Evolutionary conservation across 2,113 vertebrate species (phyloP).

Genomic region (Gnathonemus echidnorhynchus): DNA sequence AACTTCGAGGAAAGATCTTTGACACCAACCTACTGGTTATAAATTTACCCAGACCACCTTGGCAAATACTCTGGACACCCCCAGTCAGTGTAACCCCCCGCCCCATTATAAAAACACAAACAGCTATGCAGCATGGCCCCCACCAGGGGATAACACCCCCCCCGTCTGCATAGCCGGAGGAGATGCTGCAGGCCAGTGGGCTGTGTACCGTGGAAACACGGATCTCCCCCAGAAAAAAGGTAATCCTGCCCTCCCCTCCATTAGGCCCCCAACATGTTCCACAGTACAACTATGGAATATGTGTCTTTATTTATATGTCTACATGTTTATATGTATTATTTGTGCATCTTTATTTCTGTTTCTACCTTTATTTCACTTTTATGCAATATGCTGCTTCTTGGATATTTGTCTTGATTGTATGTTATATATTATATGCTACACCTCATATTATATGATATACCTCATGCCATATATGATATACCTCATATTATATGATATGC

Average conservation of each 20-base stretch:
- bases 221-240: background rate
- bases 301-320: background rate
- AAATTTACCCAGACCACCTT: background rate
- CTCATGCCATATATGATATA: background rate
- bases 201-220: constrained; percentile 11
- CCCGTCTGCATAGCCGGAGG: constrained; percentile 24
- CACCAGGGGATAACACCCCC: background rate
- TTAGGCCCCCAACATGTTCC: background rate
- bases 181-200: constrained; percentile 29
- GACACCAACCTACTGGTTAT: background rate
- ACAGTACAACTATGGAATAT: background rate
- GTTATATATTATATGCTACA: background rate
- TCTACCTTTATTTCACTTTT: background rate
- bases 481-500: background rate
- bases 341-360: background rate
- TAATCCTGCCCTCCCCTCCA: background rate
- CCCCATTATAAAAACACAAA: background rate
- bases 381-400: background rate
- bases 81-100: background rate
- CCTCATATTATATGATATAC: background rate
- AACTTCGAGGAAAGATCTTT: background rate
- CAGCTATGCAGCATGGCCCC: background rate
- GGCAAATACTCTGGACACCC: background rate
- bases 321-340: background rate
- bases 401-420: background rate